Evolutionary conservation across 2,888 invertebrate species (phyloP), one percentile per base, ranked within the genome.

Genomic region (Pycnomerus fuliginosus): DNA sequence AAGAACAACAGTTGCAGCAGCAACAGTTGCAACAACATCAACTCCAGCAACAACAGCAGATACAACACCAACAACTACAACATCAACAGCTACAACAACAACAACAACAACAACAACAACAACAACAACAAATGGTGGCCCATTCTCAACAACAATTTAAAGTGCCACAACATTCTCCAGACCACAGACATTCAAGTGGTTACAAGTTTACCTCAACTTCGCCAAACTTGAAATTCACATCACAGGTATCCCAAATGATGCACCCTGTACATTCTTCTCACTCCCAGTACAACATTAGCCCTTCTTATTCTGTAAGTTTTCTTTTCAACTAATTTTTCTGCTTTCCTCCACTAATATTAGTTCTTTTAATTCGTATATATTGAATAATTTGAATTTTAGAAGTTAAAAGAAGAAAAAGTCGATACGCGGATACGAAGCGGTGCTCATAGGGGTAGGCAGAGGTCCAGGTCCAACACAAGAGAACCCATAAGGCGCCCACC

Each of bases 381-480:
- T 12, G 14, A 22, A 28, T 29, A 8, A 27, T 24, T 32, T 15
- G 25, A n/a, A 20, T 48, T 48, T 20, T 22, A 51, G 33, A 31
- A 50, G 8, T 20, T 20, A 43, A 63, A 56, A 41, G 61, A 61
- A 30, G 60, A 60, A 11, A 60, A 55, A 30, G 13, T 38, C 2
- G 61, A 64, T 20, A 34, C 49, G 4, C 50, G 52, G 36, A 48
- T 57, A 28, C 43, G 60, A 12, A 53, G 55, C n/a, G n/a, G n/a
- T 13, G 52, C 59, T 8, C 46, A 57, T 13, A 66, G 76, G 50
- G 75, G 72, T 14, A 56, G 67, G 16, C 68, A 64, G 16, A 50
- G 80, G 46, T 80, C 79, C 22, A 69, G 80, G 35, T 80, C 80
- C 55, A 78, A 78, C 52, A 78, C 79, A 3, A 64, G 74, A 23